Evolutionary conservation across 2,797 vertebrate species (phyloP).

Genomic region (Gallinago stenura): DNA sequence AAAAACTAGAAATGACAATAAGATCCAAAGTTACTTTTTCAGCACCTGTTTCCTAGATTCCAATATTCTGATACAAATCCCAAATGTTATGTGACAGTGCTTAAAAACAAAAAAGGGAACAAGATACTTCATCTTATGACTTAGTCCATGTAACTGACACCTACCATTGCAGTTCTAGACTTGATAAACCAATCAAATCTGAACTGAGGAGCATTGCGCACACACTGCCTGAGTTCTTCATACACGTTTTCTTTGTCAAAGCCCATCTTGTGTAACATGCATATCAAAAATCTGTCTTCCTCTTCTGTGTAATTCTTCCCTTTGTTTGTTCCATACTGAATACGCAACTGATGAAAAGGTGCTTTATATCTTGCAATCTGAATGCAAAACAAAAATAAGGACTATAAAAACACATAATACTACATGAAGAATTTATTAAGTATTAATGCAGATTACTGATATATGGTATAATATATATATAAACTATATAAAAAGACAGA

Average conservation of each 20-base stretch:
- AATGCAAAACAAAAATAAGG: conserved; percentile 17
- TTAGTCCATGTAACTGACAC: background rate
- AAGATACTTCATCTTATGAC: accelerated
- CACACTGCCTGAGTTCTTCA: conserved; percentile 89
- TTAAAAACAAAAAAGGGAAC: background rate
- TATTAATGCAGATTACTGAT: background rate
- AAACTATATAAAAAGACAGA: background rate
- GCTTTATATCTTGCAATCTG: conserved; percentile 91
- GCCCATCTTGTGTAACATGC: conserved; percentile 92
- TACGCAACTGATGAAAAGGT: conserved; percentile 88
- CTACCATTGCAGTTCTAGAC: conserved; percentile 89
- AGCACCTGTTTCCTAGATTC: background rate
- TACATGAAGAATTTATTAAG: background rate
- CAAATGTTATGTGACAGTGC: background rate
- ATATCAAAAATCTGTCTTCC: conserved; percentile 89
- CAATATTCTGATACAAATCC: background rate
- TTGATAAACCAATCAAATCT: conserved; percentile 93
- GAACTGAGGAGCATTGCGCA: conserved; percentile 89
- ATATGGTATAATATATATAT: background rate
- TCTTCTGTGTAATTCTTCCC: conserved; percentile 91
- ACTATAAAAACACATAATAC: background rate
- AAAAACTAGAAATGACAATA: background rate
- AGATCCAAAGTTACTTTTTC: background rate
- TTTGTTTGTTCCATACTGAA: conserved; percentile 91
- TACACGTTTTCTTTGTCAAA: conserved; percentile 91